A percentile compares a stretch with the other conserved stretches of the same genome.
phyloP scores from a whole-genome alignment of 2,888 invertebrate species.

The Operophtera brumata region DNA sequence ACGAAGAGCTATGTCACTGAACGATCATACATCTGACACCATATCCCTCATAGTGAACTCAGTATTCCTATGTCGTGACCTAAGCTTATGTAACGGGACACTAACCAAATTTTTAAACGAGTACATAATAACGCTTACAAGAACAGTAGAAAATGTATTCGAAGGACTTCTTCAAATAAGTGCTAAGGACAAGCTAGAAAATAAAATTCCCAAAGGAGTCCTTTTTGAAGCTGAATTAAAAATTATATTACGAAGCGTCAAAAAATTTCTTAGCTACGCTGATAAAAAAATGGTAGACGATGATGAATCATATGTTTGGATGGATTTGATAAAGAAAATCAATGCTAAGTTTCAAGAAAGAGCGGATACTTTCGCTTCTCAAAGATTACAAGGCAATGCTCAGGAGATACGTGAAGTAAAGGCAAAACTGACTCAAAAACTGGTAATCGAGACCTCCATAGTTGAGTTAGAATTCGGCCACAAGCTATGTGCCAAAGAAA shows the following conservation, averaged over 20 bases:
- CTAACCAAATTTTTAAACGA: constrained; percentile 48
- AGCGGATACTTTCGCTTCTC: constrained; percentile 37
- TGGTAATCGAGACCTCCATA: constrained; percentile 45
- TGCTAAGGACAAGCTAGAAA: constrained; percentile 22
- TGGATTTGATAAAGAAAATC: constrained; percentile 53
- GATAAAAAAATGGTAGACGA: constrained; percentile 38
- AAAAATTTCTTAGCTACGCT: constrained; percentile 41
- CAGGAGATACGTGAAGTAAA: constrained; percentile 34
- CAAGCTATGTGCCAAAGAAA: constrained; percentile 49
- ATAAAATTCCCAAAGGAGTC: constrained; percentile 16
- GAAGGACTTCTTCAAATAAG: constrained; percentile 39
- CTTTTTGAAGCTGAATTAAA: constrained; percentile 45
- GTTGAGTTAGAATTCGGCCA: constrained; percentile 52
- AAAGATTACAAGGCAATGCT: constrained; percentile 37
- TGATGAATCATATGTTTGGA: constrained; percentile 47
- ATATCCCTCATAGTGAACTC: constrained; percentile 43
- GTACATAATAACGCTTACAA: constrained; percentile 48
- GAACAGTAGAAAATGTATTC: constrained; percentile 45
- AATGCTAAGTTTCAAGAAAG: constrained; percentile 52
- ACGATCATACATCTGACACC: constrained; percentile 28
- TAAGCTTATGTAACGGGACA: constrained; percentile 47
- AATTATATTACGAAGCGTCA: constrained; percentile 39
- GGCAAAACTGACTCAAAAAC: constrained; percentile 45
- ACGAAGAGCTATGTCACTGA: constrained; percentile 1
- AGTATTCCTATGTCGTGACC: constrained; percentile 47